Conservation (phyloP, 2,113 vertebrate species). For the Corythornis madagascariensis region DNA sequence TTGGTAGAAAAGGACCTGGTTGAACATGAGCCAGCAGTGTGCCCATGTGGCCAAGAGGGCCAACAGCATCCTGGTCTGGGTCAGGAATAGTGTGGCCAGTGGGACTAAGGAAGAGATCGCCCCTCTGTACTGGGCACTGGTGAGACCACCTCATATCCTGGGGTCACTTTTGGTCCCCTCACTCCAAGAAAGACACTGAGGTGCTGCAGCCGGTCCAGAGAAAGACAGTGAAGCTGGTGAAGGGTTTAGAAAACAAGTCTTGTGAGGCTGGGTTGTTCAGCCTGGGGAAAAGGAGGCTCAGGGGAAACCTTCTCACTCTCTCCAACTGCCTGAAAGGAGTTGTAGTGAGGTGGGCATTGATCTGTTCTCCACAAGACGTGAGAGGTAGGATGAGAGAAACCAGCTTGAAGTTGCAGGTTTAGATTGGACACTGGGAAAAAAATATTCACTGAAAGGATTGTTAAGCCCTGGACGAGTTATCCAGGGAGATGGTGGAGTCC, state of each 20-base stretch:
- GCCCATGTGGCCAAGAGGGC: too few species aligned
- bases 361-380: neutral
- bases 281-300: neutral
- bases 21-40: neutral
- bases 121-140: fast-evolving
- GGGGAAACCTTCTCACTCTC: fast-evolving
- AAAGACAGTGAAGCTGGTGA: neutral
- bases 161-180: neutral
- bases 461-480: neutral
- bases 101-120: fast-evolving
- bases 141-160: fast-evolving
- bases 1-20: fast-evolving
- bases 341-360: neutral
- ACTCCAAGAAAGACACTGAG: neutral
- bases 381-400: neutral
- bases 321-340: neutral
- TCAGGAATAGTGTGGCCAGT: neutral
- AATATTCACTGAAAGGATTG: fast-evolving
- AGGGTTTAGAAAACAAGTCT: neutral
- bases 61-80: fast-evolving
- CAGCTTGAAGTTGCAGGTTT: neutral
- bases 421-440: neutral
- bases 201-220: neutral
- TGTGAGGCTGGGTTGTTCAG: neutral
- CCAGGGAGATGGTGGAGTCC: neutral